Conservation (phyloP, 2,113 vertebrate species). For the Oreocharis arfaki region DNA sequence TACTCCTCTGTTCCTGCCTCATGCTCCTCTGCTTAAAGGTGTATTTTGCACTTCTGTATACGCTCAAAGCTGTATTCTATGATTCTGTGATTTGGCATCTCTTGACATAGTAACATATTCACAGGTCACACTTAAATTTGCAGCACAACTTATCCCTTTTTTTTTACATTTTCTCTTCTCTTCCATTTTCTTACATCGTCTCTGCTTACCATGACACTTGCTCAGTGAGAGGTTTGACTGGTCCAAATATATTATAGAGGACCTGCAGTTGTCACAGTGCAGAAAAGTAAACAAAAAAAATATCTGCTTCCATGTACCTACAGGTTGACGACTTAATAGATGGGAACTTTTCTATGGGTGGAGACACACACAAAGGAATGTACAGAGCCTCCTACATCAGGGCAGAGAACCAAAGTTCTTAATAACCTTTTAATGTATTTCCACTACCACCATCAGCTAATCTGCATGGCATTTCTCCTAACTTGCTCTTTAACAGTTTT, state of each 20-base stretch:
- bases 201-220: neutral
- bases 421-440: neutral
- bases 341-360: neutral
- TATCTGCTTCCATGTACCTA: neutral
- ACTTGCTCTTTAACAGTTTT: neutral
- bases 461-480: neutral
- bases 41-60: neutral
- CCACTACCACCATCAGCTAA: neutral
- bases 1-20: neutral
- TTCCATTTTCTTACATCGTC: neutral
- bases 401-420: neutral
- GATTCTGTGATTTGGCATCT: neutral
- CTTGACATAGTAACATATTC: neutral
- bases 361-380: accelerated
- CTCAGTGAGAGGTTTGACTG: neutral
- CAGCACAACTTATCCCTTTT: accelerated
- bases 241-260: neutral
- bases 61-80: neutral
- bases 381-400: neutral
- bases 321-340: neutral
- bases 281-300: neutral
- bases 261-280: neutral
- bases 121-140: neutral
- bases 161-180: neutral
- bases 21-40: neutral